A percentile compares a stretch with the other conserved stretches of the same genome.
Evolutionary conservation across 2,888 invertebrate genomes (phyloP).

Genomic region (Mallateleia sp.): DNA sequence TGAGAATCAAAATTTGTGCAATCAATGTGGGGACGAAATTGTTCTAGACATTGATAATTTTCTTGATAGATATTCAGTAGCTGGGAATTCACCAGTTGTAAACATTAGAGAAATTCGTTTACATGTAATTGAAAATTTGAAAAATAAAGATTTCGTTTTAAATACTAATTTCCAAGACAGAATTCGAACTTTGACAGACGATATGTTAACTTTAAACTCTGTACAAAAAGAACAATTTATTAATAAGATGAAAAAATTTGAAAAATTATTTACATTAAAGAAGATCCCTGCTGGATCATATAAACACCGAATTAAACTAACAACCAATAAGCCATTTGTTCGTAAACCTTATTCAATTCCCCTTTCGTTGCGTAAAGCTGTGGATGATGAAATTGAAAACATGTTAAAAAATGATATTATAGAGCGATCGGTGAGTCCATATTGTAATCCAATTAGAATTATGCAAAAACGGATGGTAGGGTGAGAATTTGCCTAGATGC

Average conservation of each 20-base stretch:
- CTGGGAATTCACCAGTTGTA: neutral
- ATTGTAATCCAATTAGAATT: conserved; percentile 78
- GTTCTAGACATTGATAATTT: neutral
- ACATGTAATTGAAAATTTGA: too few species aligned
- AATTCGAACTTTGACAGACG: neutral
- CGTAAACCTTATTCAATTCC: conserved; percentile 59
- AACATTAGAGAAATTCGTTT: neutral
- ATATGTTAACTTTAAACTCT: neutral
- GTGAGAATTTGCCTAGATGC: conserved; percentile 83
- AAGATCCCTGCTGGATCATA: conserved; percentile 69
- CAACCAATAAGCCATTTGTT: conserved; percentile 72
- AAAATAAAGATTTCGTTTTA: neutral
- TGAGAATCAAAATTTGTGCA: neutral
- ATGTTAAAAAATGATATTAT: conserved; percentile 82
- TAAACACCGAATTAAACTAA: conserved; percentile 82
- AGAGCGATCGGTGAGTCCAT: conserved; percentile 79
- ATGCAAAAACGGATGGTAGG: conserved; percentile 77
- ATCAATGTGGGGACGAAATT: neutral
- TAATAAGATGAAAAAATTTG: conserved; percentile 12
- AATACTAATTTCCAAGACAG: neutral
- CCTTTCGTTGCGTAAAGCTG: conserved; percentile 2
- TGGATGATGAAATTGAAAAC: conserved; percentile 66
- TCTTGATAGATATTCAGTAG: neutral
- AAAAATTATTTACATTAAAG: conserved; percentile 72
- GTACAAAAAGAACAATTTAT: neutral